A percentile compares a stretch with the other conserved stretches of the same genome.
These are phyloP conservation scores for Xylocampa areola DNA, from an alignment of 2,888 invertebrate genomes.

Conservation along the genomic window DNA sequence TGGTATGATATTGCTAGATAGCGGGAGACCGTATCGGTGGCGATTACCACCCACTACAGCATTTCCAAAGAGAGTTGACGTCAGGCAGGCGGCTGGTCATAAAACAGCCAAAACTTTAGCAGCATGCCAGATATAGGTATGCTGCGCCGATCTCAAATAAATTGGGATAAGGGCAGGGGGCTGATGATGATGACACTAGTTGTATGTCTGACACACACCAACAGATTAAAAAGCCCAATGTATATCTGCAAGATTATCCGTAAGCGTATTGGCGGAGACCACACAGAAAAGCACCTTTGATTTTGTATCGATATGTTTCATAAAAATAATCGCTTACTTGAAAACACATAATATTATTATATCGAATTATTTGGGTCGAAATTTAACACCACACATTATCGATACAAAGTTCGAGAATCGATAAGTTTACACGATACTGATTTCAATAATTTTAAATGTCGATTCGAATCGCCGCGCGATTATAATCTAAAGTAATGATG, in stretches of 20 bases:
- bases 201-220: too few species aligned
- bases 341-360: slow-evolving; percentile 41
- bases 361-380: slow-evolving; percentile 37
- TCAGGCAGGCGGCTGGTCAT: too few species aligned
- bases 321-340: slow-evolving; percentile 39
- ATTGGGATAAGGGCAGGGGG: too few species aligned
- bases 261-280: slow-evolving; percentile 9
- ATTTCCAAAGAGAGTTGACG: too few species aligned
- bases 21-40: too few species aligned
- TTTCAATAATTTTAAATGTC: slow-evolving; percentile 68
- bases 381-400: slow-evolving; percentile 47
- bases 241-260: neutral
- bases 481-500: slow-evolving; percentile 72
- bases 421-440: slow-evolving; percentile 50
- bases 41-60: too few species aligned
- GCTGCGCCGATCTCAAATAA: too few species aligned
- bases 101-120: too few species aligned
- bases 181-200: too few species aligned
- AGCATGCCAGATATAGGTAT: too few species aligned
- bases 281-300: slow-evolving; percentile 3
- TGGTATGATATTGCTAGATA: too few species aligned
- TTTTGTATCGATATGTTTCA: slow-evolving; percentile 21
- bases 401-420: slow-evolving; percentile 46
- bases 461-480: slow-evolving; percentile 67
- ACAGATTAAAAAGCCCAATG: neutral